Base-by-base conservation (phyloP, 2,113 vertebrate genomes). In the Dascyllus trimaculatus region DNA sequence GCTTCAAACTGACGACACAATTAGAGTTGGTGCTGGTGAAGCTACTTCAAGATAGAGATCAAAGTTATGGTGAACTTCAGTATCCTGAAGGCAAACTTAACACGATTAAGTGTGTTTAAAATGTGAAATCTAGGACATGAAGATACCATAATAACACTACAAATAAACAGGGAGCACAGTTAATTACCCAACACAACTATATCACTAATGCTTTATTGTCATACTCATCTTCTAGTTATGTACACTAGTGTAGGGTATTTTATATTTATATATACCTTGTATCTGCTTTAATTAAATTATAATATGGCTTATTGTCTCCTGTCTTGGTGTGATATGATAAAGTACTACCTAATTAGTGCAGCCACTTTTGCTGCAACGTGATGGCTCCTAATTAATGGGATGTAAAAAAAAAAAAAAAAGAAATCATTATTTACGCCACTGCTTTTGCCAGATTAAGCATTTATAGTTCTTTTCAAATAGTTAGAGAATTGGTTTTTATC, bases 1-100 rank as follows among this genome's bases (percentile, higher is more conserved):
- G 54, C 40, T 58, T 29, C 46, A 11, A n/a, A 6, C 70, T n/a
- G 11, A 68, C 71, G 43, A 70, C 59, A 45, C n/a, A 40, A 56
- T 60, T 22, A 43, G 51, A 52, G 56, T 71, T n/a, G 71, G 13
- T 53, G 2, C 15, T 4, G 19, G n/a, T 35, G 10, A 71, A 29
- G 69, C 56, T 13, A 5, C 66, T 64, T 72, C 32, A 29, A 49
- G 29, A 26, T 54, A 19, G 38, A 63, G 26, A 45, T 61, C 7
- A 22, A n/a, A 22, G 43, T 62, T 29, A 17, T 40, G 13, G 35
- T 14, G n/a, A 49, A 22, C 22, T 64, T 57, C 45, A 24, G 43
- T 21, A 19, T 29, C 4, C 29, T 51, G 49, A 26, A 26, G 25
- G 32, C 32, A 35, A 7, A 35, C 32, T 10, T 35, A 6, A 35